Conservation (phyloP, 2,888 invertebrate genomes). For the Brachypterus glaber region DNA sequence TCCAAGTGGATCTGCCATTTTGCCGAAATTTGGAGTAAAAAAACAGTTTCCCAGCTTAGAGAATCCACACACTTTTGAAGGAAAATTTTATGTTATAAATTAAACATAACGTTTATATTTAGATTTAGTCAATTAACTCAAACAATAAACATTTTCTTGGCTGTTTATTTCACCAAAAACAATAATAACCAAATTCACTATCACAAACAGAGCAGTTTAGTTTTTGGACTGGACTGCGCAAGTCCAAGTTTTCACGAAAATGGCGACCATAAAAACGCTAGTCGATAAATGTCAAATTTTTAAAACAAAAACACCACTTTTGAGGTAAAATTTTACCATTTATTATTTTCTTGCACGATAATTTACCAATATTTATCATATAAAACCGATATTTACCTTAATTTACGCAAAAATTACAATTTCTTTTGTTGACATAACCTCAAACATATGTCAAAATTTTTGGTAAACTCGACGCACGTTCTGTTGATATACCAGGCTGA, state of each 20-base stretch:
- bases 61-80: not conserved
- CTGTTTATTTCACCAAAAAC: not conserved
- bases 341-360: too few relatives aligned
- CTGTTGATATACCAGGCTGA: too few relatives aligned
- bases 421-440: not conserved
- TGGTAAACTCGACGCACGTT: conserved; percentile 5
- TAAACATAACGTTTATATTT: not conserved
- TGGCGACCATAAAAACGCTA: conserved; percentile 22
- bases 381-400: too few relatives aligned
- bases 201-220: not conserved
- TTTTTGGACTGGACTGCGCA: not conserved
- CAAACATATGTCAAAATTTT: too few relatives aligned
- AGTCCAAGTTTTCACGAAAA: conserved; percentile 14
- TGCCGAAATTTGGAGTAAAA: conserved; percentile 26
- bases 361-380: too few relatives aligned
- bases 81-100: not conserved
- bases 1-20: conserved; percentile 66
- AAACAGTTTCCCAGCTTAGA: not conserved
- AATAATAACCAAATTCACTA: not conserved
- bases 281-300: conserved; percentile 20
- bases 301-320: conserved; percentile 14
- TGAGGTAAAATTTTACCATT: conserved; percentile 20
- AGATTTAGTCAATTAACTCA: not conserved
- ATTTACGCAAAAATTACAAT: conserved; percentile 1
- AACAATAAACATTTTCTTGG: not conserved